Evolutionary conservation across 53 echinoderm and acorn worm species (phyloP), one percentile per base, ranked within the genome.

Genomic region (Temnopleurus reevesii): DNA sequence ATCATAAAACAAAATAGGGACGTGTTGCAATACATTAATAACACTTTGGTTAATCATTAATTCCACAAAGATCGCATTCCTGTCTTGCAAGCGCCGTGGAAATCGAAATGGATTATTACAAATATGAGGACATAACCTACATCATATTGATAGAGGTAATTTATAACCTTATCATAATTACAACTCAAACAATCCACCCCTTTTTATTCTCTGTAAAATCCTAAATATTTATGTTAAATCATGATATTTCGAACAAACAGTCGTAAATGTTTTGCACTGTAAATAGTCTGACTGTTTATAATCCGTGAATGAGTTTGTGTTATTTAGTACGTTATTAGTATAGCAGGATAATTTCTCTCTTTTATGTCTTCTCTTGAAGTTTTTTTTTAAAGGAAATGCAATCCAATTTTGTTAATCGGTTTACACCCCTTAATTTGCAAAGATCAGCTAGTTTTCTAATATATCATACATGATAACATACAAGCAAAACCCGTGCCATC

Each of bases 101-200:
- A 47, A 49, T 5, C 77, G 77, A 77, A 45, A 45, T 41, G 44
- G 45, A 25, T 63, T 34, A 63, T 77, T 43, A 43, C 23, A 28
- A 77, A 28, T 79, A 49, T 79, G 27, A 29, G 2, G 43, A 79
- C 27, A 71, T 49, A 85, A 21, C 59, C 55, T 57, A 55, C 23
- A 27, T 85, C 23, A 44, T 27, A 85, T 38, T 59, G 85, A 85
- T 85, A 85, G 24, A 43, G 28, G 46, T 60, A 28, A 41, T 85
- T 85, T 85, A 60, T 59, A 9, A 85, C 18, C 13, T 45, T 17
- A 25, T 18, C 51, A 17, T 45, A 44, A 36, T 85, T 60, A 38
- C 85, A 41, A 60, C 24, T 61, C 85, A 85, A 85, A 85, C 60
- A 85, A 85, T 44, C 85, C 85, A n/a, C 85, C 85, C 85, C 85